Conservation (phyloP, 2,797 vertebrate genomes). For the Protosalanx chinensis region DNA sequence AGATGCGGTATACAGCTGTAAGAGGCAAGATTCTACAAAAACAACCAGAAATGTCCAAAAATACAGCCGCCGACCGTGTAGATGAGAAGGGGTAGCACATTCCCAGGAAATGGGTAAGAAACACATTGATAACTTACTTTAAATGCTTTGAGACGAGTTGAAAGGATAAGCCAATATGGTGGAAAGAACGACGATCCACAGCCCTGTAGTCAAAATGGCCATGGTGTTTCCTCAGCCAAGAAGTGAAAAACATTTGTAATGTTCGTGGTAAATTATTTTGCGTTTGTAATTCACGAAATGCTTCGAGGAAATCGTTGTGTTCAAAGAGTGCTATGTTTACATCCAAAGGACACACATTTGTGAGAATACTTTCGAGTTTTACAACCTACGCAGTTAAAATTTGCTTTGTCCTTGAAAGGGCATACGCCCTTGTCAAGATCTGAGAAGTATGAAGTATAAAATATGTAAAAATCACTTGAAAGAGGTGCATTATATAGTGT, state of each 20-base stretch:
- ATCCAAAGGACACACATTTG: slow-evolving; percentile 37
- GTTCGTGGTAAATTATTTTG: neutral
- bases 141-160: slow-evolving; percentile 28
- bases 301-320: slow-evolving; percentile 34
- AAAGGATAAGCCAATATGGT: slow-evolving; percentile 73
- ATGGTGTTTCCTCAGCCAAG: slow-evolving; percentile 68
- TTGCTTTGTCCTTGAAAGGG: slow-evolving; percentile 83
- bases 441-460: slow-evolving; percentile 49
- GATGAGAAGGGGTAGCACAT: slow-evolving; percentile 53
- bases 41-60: slow-evolving; percentile 44
- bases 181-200: slow-evolving; percentile 70
- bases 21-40: slow-evolving; percentile 39
- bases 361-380: slow-evolving; percentile 54
- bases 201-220: slow-evolving; percentile 80
- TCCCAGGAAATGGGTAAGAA: slow-evolving; percentile 65
- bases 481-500: neutral
- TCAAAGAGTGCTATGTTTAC: slow-evolving; percentile 34
- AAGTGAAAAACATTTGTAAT: slow-evolving; percentile 35
- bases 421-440: slow-evolving; percentile 72
- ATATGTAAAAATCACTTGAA: slow-evolving; percentile 2
- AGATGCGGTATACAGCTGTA: slow-evolving; percentile 25
- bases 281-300: slow-evolving; percentile 28
- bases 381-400: slow-evolving; percentile 81
- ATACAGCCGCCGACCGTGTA: slow-evolving; percentile 14
- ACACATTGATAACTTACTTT: slow-evolving; percentile 39